Conservation (phyloP, 2,797 vertebrate genomes). For the Odontamblyopus lacepedii region DNA sequence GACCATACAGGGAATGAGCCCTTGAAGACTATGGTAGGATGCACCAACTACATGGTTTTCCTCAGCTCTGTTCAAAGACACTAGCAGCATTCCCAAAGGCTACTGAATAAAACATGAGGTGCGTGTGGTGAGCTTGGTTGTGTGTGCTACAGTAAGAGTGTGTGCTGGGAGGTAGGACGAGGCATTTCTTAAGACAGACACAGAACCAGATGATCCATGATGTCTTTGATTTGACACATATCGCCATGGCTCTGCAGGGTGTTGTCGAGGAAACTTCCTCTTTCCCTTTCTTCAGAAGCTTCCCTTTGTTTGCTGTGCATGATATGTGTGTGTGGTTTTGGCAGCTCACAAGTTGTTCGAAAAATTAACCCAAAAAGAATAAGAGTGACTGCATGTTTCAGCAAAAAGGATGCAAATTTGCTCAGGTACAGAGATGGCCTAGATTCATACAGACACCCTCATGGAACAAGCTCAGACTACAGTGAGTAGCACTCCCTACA, state of each 20-base stretch:
- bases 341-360: conserved; percentile 31
- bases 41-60: conserved; percentile 66
- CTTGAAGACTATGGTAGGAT: conserved; percentile 60
- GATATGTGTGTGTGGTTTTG: conserved; percentile 18
- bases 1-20: conserved; percentile 50
- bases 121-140: conserved; percentile 47
- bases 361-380: conserved; percentile 51
- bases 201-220: conserved; percentile 58
- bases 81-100: conserved; percentile 64
- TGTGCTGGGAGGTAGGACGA: conserved; percentile 22
- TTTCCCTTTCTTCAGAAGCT: conserved; percentile 24
- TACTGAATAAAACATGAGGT: conserved; percentile 80
- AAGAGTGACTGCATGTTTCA: conserved; percentile 47
- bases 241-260: conserved; percentile 56
- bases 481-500: neutral
- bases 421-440: conserved; percentile 66
- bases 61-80: conserved; percentile 72
- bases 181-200: conserved; percentile 58
- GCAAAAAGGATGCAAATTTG: conserved; percentile 47
- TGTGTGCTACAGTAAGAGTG: conserved; percentile 12
- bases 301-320: conserved; percentile 23
- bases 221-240: conserved; percentile 71
- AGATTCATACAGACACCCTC: conserved; percentile 54
- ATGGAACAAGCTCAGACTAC: conserved; percentile 27
- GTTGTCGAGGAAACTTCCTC: conserved; percentile 52